Evolutionary conservation across 2,797 vertebrate genomes (phyloP).

Genomic region (Sebastes iracundus): DNA sequence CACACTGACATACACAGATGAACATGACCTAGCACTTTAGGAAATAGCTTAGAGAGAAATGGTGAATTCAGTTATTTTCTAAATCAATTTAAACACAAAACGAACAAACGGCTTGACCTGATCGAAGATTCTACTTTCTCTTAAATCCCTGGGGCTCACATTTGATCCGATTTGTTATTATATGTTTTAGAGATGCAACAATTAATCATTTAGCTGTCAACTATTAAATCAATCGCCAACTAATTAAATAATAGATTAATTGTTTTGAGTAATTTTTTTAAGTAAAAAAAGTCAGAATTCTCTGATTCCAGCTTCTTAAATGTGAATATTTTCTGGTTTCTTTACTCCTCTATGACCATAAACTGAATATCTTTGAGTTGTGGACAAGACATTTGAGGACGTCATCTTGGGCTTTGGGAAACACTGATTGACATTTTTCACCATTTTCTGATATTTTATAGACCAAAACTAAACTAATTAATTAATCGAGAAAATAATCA

Average conservation of each 20-base stretch:
- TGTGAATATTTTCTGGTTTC: not conserved
- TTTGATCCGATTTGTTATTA: not conserved
- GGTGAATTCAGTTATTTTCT: not conserved
- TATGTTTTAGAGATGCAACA: not conserved
- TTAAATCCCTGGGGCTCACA: not conserved
- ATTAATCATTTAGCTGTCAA: not conserved
- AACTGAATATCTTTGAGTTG: not conserved
- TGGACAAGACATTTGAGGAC: not conserved
- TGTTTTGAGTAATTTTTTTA: not conserved
- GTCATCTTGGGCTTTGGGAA: not conserved
- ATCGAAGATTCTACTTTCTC: not conserved
- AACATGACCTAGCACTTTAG: slow-evolving; percentile 50
- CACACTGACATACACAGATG: slow-evolving; percentile 37
- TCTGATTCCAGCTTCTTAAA: not conserved
- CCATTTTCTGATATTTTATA: too few relatives aligned
- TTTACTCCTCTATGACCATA: not conserved
- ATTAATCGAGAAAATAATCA: too few relatives aligned
- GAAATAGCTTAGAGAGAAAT: not conserved
- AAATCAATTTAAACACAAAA: not conserved
- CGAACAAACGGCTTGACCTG: not conserved
- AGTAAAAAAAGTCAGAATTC: not conserved
- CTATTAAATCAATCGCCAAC: not conserved
- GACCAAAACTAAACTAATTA: too few relatives aligned
- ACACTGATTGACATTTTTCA: not conserved
- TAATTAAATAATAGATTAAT: not conserved